Evolutionary conservation across 2,797 vertebrate species (phyloP).

Genomic region (Thripadectes ignobilis): DNA sequence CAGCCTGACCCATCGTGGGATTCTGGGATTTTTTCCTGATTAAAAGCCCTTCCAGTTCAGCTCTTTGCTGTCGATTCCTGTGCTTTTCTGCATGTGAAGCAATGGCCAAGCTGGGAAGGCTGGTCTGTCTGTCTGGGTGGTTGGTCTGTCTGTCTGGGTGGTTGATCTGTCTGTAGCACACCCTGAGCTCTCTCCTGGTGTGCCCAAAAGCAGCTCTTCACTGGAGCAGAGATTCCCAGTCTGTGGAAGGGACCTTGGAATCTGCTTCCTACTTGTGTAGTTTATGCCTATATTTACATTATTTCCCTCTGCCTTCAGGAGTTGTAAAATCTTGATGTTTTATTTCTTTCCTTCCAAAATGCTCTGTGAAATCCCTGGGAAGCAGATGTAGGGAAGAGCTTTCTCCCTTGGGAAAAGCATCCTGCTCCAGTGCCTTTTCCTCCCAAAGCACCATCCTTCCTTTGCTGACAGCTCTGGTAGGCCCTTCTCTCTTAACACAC

Average conservation of each 20-base stretch:
- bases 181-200: not conserved
- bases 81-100: not conserved
- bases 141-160: not conserved
- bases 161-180: not conserved
- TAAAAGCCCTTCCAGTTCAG: not conserved
- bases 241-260: not conserved
- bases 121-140: not conserved
- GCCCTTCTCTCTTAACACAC: not conserved
- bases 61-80: not conserved
- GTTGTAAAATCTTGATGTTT: not conserved
- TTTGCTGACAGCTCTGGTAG: not conserved
- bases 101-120: accelerated
- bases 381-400: not conserved
- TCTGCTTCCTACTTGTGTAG: not conserved
- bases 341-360: not conserved
- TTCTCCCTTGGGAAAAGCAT: not conserved
- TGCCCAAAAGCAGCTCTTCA: not conserved
- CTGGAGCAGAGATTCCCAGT: not conserved
- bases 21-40: not conserved
- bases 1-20: accelerated
- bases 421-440: not conserved
- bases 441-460: not conserved
- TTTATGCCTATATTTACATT: not conserved
- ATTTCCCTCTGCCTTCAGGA: not conserved
- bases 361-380: not conserved